Evolutionary conservation across 1,140 invertebrate genomes (phyloP), one percentile per base, ranked within the genome.

Genomic region (Bradysia coprophila): DNA sequence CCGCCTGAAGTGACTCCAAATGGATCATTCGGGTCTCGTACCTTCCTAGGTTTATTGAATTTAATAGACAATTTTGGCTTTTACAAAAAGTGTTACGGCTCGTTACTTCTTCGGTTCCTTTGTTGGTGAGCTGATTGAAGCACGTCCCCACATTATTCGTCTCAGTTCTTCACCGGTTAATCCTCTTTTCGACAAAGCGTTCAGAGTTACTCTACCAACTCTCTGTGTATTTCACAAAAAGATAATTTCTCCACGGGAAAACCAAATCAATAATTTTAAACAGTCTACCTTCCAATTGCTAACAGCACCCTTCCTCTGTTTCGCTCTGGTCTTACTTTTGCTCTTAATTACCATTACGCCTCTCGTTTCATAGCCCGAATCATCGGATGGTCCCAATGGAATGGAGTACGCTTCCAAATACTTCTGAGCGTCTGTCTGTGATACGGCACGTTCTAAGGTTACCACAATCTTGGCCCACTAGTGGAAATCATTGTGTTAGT

Each of bases 381-480:
- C 77, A 53, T 89, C 85, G 1, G 82, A 81, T 0, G 81, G 76
- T 1, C 83, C 82, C 37, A 98, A 57, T 15, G 86, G 87, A 45
- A 98, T 93, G 38, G 88, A 92, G 62, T 98, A 98, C 47, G 92
- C 84, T 61, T 94, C 80, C 33, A 98, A 72, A 61, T 90, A 94
- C 43, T 81, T 75, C 49, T 89, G 81, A 3, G 89, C 79, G 51
- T 92, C 82, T 39, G 86, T 73, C 55, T 86, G 82, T 0, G 85
- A 83, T 16, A 96, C 85, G 0, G 90, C 88, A 24, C 92, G 64
- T 59, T 98, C 94, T 48, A 98, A 55, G 0, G 91, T 86, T 10
- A 98, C 89, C 4, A 98, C 89, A 48, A 97, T 96, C 65, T 98
- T 96, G 1, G 93, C 93, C 89, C 93, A 98, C 81, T 96, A 53